Evolutionary conservation across 2,113 vertebrate genomes (phyloP).

Genomic region (Loxodonta africana): DNA sequence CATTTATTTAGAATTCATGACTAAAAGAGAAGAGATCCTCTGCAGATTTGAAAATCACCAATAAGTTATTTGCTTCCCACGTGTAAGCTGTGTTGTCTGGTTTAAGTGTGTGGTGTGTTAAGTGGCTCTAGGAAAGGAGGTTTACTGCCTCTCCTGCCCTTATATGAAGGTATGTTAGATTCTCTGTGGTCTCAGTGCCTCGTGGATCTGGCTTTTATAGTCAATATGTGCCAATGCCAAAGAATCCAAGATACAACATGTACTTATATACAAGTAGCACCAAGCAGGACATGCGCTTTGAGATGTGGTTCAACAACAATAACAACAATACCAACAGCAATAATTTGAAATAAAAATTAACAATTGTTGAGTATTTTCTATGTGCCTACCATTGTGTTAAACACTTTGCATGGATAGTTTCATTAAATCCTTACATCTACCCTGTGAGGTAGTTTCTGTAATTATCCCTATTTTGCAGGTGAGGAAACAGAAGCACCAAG

Average conservation of each 20-base stretch:
- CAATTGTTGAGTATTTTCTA: constrained; percentile 33
- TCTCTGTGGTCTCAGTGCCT: neutral
- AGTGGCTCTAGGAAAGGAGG: neutral
- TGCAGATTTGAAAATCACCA: neutral
- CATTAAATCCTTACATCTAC: constrained; percentile 30
- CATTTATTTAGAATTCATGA: neutral
- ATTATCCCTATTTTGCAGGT: neutral
- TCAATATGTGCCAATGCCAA: neutral
- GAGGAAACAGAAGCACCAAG: constrained; percentile 6
- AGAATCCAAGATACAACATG: neutral
- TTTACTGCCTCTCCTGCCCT: neutral
- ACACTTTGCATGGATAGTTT: neutral
- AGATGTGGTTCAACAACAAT: constrained; percentile 1
- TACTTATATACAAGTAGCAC: neutral
- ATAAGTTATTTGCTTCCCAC: neutral
- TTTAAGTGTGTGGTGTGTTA: neutral
- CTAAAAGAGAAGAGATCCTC: neutral
- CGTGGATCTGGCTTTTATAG: constrained; percentile 47
- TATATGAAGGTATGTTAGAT: neutral
- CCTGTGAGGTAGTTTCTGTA: neutral
- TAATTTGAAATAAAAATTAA: constrained; percentile 38
- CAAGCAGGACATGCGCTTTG: neutral
- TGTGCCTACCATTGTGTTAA: neutral
- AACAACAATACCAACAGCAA: neutral
- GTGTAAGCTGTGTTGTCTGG: neutral